A percentile compares a stretch with the other conserved stretches of the same genome.
These are phyloP conservation scores for Etheostoma perlongum DNA, from an alignment of 2,797 vertebrate species.

Conservation along the genomic window DNA sequence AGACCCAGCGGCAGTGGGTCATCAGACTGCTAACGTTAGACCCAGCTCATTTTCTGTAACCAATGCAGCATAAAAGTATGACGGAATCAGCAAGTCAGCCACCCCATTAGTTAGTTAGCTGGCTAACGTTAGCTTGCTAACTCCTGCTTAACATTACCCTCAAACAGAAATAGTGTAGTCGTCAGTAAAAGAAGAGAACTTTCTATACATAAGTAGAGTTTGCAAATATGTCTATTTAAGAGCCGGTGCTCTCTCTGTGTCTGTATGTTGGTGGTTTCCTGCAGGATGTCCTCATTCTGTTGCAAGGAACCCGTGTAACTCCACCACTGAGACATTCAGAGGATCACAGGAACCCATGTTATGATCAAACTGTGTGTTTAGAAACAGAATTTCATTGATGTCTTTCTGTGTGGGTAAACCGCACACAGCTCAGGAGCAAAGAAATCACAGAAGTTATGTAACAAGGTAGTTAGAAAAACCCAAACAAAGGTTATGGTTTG, in stretches of 20 bases:
- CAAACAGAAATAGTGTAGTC: neutral
- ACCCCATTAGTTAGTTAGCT: too few species aligned
- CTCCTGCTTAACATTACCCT: too few species aligned
- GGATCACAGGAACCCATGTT: neutral
- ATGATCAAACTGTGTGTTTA: slow-evolving; percentile 3
- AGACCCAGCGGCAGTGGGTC: too few species aligned
- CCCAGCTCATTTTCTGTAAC: too few species aligned
- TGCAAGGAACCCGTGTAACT: neutral
- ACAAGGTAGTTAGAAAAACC: neutral
- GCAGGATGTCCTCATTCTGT: slow-evolving; percentile 13
- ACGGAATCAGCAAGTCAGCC: too few species aligned
- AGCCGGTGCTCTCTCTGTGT: neutral
- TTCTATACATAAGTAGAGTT: neutral
- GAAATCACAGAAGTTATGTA: neutral
- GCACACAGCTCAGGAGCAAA: neutral
- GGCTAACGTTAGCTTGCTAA: too few species aligned
- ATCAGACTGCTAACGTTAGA: too few species aligned
- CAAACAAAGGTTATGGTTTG: neutral
- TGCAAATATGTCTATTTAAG: neutral
- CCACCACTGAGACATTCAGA: too few species aligned
- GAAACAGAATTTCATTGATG: neutral
- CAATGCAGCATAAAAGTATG: too few species aligned
- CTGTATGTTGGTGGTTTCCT: neutral
- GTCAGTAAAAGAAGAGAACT: neutral
- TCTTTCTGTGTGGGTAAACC: slow-evolving; percentile 3